Evolutionary conservation across 2,888 invertebrate species (phyloP).

Genomic region (Drosophila seclusa): DNA sequence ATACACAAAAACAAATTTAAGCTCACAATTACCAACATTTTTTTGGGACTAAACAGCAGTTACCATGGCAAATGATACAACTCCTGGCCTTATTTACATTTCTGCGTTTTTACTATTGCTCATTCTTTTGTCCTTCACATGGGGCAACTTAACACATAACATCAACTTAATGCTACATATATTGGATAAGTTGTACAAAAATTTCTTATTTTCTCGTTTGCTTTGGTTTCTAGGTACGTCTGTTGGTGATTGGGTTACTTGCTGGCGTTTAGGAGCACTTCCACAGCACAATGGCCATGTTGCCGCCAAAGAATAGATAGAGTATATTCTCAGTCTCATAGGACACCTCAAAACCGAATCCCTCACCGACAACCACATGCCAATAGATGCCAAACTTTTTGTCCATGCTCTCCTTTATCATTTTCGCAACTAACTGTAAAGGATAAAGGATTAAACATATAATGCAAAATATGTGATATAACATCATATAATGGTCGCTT

Average conservation of each 20-base stretch:
- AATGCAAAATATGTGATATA: not conserved
- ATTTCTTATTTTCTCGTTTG: conserved; percentile 36
- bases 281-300: conserved; percentile 94
- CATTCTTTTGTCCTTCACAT: not conserved
- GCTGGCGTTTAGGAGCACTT: conserved; percentile 88
- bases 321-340: conserved; percentile 95
- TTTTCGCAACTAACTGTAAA: conserved; percentile 91
- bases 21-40: conserved; percentile 13
- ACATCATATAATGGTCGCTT: not conserved
- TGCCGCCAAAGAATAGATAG: conserved; percentile 96
- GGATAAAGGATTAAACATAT: not conserved
- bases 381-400: conserved; percentile 97
- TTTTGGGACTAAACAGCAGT: conserved; percentile 29
- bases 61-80: conserved; percentile 53
- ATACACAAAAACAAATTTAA: conserved; percentile 27
- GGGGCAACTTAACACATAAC: conserved; percentile 56
- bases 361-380: conserved; percentile 98
- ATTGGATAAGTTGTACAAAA: conserved; percentile 51
- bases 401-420: conserved; percentile 98
- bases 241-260: conserved; percentile 36
- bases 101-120: conserved; percentile 17
- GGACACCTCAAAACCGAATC: conserved; percentile 93
- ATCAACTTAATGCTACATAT: conserved; percentile 41
- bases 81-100: conserved; percentile 21
- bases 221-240: conserved; percentile 68